Base-by-base conservation (phyloP, 2,113 vertebrate genomes). In the Aramus guarauna region DNA sequence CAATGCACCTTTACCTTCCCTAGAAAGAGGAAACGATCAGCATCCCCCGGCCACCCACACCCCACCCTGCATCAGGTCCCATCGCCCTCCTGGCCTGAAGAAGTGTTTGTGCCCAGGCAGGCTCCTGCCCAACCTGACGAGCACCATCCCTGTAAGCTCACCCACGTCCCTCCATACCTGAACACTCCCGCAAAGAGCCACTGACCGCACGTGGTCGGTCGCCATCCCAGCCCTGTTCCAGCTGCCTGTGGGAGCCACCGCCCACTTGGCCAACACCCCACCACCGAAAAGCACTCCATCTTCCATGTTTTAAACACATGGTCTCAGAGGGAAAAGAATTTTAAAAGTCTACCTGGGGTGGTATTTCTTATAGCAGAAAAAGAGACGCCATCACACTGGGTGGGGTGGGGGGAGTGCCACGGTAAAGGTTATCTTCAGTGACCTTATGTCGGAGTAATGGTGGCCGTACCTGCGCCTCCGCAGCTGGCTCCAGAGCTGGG, bases 371-470 rank as follows among this genome's bases (percentile, higher is more conserved):
- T 8, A 30, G 58, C 69, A 77, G 63, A 15, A 77, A 19, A 67
- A 67, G 22, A 73, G 21, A 12, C 43, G 43, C 10, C 41, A 5
- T n/a, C 1, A 1, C 1, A 1, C 23, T 63, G 26, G 13, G 1
- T 24, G 26, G 50, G 24, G 50, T 14, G 1, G 2, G 9, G 6
- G 3, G 7, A 36, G 17, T 59, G 34, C 17, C 14, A 9, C 36
- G 34, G 26, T 47, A 5, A 53, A 43, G 32, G 9, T 52, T 53
- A 1, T 63, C 39, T 67, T 72, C 58, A 23, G 13, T n/a, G 37
- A 53, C 32, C 12, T 34, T 30, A 3, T 9, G 32, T 19, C 34
- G 1, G 0, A 47, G 34, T 55, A 29, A 10, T 0, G 2, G 32
- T 86, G 90, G 36, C 17, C 14, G 6, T 21, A 3, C 34, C 4